Percentiles rank a stretch among this genome's conserved stretches.
phyloP scores from a whole-genome alignment of 2,888 invertebrate species.

The Pseudococcus longispinus region DNA sequence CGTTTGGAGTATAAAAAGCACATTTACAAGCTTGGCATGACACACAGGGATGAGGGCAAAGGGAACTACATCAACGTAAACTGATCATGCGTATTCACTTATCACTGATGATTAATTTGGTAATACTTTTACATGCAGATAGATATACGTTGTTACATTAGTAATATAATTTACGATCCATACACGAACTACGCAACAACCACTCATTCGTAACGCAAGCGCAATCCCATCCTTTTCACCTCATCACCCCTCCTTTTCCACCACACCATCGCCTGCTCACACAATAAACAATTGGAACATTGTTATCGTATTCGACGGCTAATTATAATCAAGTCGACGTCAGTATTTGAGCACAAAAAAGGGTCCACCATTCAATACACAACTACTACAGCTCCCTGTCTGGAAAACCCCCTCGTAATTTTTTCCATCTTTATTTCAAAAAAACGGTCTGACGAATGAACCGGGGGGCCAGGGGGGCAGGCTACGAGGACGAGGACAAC shows the following conservation, averaged over 20 bases:
- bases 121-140: background rate
- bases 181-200: background rate
- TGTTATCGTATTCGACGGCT: conserved; percentile 17
- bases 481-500: background rate
- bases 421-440: background rate
- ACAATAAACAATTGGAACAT: conserved; percentile 8
- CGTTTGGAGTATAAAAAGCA: background rate
- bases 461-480: background rate
- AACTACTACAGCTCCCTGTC: background rate
- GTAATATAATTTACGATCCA: conserved; percentile 9
- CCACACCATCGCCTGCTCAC: background rate
- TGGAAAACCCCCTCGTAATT: background rate
- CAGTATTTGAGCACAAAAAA: background rate
- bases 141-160: too few species aligned
- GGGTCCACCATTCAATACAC: background rate
- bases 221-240: background rate
- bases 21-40: too few species aligned
- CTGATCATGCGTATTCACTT: background rate
- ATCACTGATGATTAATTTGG: conserved; percentile 14
- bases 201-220: background rate
- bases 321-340: background rate
- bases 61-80: background rate
- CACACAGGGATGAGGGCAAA: background rate
- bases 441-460: background rate
- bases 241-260: background rate